Base-by-base conservation (phyloP, 1,140 invertebrate species). In the Drosophila lowei region DNA sequence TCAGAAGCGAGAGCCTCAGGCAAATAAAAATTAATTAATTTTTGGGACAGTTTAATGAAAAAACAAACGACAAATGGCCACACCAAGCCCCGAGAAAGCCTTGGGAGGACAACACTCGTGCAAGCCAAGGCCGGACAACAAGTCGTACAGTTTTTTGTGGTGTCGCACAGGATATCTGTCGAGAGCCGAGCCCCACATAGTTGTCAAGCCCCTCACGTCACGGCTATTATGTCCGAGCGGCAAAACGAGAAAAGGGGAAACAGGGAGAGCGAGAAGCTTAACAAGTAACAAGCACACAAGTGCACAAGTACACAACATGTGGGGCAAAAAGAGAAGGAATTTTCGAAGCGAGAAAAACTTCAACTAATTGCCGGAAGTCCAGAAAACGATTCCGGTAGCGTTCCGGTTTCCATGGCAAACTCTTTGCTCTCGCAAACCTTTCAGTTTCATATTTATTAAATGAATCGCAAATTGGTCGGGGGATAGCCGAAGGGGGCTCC, bases 341-440 rank as follows among this genome's bases (percentile, higher is more conserved):
- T 68, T 49, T 38, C 9, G 34, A 25, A 49, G 44, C 53, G 34
- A 18, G 63, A 21, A 43, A 72, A 65, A 58, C 30, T 73, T 25
- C 58, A 73, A 63, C 67, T 77, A 85, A 85, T 86, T 73, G 77
- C 81, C 81, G 80, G 80, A 85, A 77, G 73, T 80, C 78, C 64
- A 77, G 72, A 62, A 78, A 41, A 63, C 18, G 47, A 60, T 43
- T 64, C 56, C 44, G 44, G 34, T 52, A 46, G 38, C 42, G 53
- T 44, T 44, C 5, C 3, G 47, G 48, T 44, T 56, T 56, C 55
- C 44, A 30, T 30, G 13, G 18, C 64, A 30, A 53, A 66, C 13
- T 9, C 7, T 8, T 25, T 18, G 21, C 30, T 58, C 34, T 57
- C 25, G 21, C 52, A 79, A 84, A 79, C 80, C 79, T 67, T 84